Percentiles rank a stretch among this genome's conserved stretches.
Evolutionary conservation across 2,888 invertebrate genomes (phyloP).

Genomic region (Ernsta delagoae): DNA sequence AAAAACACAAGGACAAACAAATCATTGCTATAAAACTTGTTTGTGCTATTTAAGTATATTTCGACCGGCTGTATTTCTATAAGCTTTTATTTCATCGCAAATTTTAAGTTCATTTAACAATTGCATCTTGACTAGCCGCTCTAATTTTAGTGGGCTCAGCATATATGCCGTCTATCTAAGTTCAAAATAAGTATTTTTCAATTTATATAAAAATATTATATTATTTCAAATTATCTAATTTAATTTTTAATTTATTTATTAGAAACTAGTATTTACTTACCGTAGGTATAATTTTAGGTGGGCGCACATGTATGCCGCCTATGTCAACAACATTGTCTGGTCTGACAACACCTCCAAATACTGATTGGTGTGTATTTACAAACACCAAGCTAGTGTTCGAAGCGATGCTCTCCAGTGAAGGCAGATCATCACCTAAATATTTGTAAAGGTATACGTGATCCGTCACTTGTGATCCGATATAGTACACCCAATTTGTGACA

Average conservation of each 20-base stretch:
- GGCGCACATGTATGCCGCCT: constrained; percentile 86
- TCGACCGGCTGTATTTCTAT: too few species aligned
- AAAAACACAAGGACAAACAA: too few species aligned
- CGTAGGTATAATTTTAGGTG: constrained; percentile 76
- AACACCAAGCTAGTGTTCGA: constrained; percentile 84
- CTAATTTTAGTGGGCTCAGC: too few species aligned
- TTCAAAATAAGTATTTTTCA: too few species aligned
- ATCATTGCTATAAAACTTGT: too few species aligned
- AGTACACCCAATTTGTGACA: constrained; percentile 76
- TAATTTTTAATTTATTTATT: background rate
- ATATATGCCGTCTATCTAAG: too few species aligned
- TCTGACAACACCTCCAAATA: constrained; percentile 84
- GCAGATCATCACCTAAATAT: constrained; percentile 80
- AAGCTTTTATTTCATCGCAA: too few species aligned
- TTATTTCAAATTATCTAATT: too few species aligned
- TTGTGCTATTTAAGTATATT: too few species aligned
- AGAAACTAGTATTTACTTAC: constrained; percentile 54
- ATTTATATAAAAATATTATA: too few species aligned
- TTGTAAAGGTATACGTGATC: constrained; percentile 77
- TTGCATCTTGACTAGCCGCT: too few species aligned
- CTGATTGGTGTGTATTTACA: constrained; percentile 87
- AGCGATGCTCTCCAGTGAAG: constrained; percentile 83
- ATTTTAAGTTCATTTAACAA: too few species aligned
- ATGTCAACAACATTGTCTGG: constrained; percentile 87
- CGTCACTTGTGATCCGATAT: constrained; percentile 72